Evolutionary conservation across 92 coral and sea anemone species (phyloP).

Genomic region (Galaxea fascicularis): DNA sequence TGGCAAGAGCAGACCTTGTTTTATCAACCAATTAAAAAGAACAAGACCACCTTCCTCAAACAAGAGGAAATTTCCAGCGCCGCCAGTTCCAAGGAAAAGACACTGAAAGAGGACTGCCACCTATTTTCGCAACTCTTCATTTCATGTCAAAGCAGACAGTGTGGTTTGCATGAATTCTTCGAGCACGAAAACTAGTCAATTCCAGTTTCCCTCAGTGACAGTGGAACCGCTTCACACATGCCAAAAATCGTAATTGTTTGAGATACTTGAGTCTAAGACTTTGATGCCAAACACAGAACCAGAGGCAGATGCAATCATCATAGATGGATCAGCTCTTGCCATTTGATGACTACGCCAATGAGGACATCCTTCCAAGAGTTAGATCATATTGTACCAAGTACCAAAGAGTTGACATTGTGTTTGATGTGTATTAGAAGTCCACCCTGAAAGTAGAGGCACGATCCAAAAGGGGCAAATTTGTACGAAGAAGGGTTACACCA

Average conservation of each 20-base stretch:
- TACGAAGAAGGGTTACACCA: slow-evolving; percentile 49
- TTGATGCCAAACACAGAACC: slow-evolving; percentile 20
- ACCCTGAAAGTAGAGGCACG: slow-evolving; percentile 40
- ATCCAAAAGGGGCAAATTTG: slow-evolving; percentile 36
- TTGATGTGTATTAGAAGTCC: slow-evolving; percentile 1
- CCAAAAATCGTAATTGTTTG: not conserved
- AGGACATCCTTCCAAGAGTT: not conserved
- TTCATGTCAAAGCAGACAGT: not conserved
- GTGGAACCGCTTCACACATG: not conserved
- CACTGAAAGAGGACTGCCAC: not conserved
- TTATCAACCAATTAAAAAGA: slow-evolving; percentile 38
- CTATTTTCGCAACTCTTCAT: too few species aligned
- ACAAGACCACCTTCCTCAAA: slow-evolving; percentile 21
- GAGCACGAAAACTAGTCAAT: too few species aligned
- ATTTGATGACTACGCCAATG: slow-evolving; percentile 42
- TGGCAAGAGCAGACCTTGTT: slow-evolving; percentile 49
- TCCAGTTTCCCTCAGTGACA: not conserved
- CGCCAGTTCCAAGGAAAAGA: not conserved
- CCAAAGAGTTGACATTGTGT: not conserved
- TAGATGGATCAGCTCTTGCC: slow-evolving; percentile 42
- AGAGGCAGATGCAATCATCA: slow-evolving; percentile 35
- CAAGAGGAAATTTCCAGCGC: not conserved
- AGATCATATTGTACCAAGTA: not conserved
- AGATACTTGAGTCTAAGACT: not conserved
- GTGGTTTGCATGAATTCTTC: not conserved